Percentiles rank a stretch among this genome's conserved stretches.
Conservation (phyloP, 2,797 vertebrate species). For the Parotocinclus haroldoi region DNA sequence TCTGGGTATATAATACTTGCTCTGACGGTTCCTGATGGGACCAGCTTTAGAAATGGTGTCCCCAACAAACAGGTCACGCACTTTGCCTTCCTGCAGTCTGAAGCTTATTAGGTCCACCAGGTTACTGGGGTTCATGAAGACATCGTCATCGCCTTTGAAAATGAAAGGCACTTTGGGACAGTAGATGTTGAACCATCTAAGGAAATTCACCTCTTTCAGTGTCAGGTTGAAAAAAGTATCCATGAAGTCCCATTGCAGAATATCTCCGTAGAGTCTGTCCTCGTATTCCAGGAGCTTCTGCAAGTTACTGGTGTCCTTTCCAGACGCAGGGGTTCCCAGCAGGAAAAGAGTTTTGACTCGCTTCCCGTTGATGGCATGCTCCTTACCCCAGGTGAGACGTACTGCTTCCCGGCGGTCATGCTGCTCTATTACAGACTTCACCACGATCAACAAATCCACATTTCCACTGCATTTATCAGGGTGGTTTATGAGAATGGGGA, state of each 20-base stretch:
- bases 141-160: slow-evolving; percentile 84
- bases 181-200: slow-evolving; percentile 78
- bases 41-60: slow-evolving; percentile 79
- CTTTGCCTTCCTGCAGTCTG: slow-evolving; percentile 56
- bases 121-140: slow-evolving; percentile 81
- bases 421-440: slow-evolving; percentile 80
- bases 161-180: slow-evolving; percentile 73
- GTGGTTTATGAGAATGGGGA: slow-evolving; percentile 79
- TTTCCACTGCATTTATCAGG: slow-evolving; percentile 75
- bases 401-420: slow-evolving; percentile 78
- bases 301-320: slow-evolving; percentile 74
- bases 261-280: slow-evolving; percentile 74
- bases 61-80: slow-evolving; percentile 71
- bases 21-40: slow-evolving; percentile 76
- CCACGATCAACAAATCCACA: slow-evolving; percentile 74
- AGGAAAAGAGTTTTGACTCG: slow-evolving; percentile 74
- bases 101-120: slow-evolving; percentile 72
- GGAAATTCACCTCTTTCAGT: slow-evolving; percentile 80
- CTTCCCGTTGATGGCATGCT: slow-evolving; percentile 59
- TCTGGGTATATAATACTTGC: slow-evolving; percentile 84
- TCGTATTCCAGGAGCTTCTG: slow-evolving; percentile 78
- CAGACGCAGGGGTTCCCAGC: slow-evolving; percentile 66
- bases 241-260: slow-evolving; percentile 84
- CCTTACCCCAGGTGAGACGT: slow-evolving; percentile 74
- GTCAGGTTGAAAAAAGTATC: slow-evolving; percentile 84